A percentile compares a stretch with the other conserved stretches of the same genome.
Evolutionary conservation across 2,888 invertebrate genomes (phyloP).

Genomic region (Craniophora ligustri): DNA sequence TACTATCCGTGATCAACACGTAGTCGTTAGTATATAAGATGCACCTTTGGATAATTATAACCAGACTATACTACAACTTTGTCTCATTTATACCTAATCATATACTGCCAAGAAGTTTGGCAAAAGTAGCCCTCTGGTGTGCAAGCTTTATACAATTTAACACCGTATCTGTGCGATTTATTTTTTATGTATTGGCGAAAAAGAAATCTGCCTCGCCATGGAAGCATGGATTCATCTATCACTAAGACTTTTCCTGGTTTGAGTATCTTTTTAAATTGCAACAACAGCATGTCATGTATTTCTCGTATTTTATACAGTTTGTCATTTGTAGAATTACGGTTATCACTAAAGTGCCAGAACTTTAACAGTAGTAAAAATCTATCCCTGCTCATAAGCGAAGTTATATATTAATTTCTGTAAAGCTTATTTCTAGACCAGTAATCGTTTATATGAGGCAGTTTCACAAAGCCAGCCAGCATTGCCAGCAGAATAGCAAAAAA

Average conservation of each 20-base stretch:
- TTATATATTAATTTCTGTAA: slow-evolving; percentile 7
- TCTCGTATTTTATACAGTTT: slow-evolving; percentile 6
- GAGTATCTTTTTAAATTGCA: slow-evolving; percentile 4
- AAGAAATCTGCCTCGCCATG: slow-evolving; percentile 21
- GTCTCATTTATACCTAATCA: too few relatives aligned
- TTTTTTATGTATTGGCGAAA: slow-evolving; percentile 36
- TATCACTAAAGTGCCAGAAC: slow-evolving; percentile 3
- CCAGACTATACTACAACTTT: too few relatives aligned
- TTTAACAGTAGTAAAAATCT: slow-evolving; percentile 6
- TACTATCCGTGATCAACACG: too few relatives aligned
- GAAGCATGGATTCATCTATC: slow-evolving; percentile 15
- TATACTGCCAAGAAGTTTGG: too few relatives aligned
- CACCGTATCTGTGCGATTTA: slow-evolving; percentile 22
- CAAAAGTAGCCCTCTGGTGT: too few relatives aligned
- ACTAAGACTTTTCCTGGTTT: background rate
- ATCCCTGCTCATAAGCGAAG: slow-evolving; percentile 1
- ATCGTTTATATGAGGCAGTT: slow-evolving; percentile 13
- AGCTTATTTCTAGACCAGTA: slow-evolving; percentile 8
- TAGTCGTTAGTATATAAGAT: too few relatives aligned
- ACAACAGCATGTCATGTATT: slow-evolving; percentile 5
- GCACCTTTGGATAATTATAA: too few relatives aligned
- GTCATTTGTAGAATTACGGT: too few relatives aligned
- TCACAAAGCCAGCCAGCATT: slow-evolving; percentile 16
- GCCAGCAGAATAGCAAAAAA: slow-evolving; percentile 14
- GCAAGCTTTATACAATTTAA: too few relatives aligned